Conservation (phyloP, 2,888 invertebrate genomes). For the Mesorhabditis sp. region DNA sequence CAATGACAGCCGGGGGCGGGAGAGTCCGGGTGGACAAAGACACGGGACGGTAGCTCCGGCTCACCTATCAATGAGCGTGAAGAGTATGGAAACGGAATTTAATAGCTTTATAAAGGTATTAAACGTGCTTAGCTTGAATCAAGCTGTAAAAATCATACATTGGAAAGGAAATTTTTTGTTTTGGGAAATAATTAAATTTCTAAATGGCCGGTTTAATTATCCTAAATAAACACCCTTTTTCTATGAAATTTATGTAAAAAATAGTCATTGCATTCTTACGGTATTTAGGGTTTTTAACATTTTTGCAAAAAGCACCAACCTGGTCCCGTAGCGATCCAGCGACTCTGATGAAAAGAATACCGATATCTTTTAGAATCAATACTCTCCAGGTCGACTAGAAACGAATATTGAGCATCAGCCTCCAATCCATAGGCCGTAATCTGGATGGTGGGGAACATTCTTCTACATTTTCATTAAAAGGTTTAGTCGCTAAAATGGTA, state of each 20-base stretch:
- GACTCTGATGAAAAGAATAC: conserved; percentile 95
- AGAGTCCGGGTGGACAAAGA: conserved; percentile 92
- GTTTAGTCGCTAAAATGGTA: conserved; percentile 61
- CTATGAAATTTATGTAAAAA: too few relatives aligned
- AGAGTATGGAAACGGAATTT: too few relatives aligned
- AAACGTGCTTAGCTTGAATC: too few relatives aligned
- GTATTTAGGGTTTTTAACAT: background rate
- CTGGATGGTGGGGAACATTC: conserved; percentile 96
- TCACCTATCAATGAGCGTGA: conserved; percentile 65
- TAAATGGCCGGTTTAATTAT: too few relatives aligned
- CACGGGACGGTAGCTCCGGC: conserved; percentile 72
- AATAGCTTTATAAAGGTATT: too few relatives aligned
- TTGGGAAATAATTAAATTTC: too few relatives aligned
- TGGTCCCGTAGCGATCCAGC: conserved; percentile 95
- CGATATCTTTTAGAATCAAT: conserved; percentile 92
- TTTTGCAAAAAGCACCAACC: conserved; percentile 58
- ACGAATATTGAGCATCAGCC: conserved; percentile 43
- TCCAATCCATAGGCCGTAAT: conserved; percentile 79
- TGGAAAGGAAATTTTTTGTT: too few relatives aligned
- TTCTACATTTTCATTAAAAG: conserved; percentile 65
- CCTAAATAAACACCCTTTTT: too few relatives aligned
- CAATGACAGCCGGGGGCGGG: conserved; percentile 90
- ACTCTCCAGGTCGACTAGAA: conserved; percentile 52
- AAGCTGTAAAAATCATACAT: too few relatives aligned
- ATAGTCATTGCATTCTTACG: background rate